A percentile compares a stretch with the other conserved stretches of the same genome.
Evolutionary conservation across 2,888 invertebrate genomes (phyloP).

Genomic region (Cancer borealis): DNA sequence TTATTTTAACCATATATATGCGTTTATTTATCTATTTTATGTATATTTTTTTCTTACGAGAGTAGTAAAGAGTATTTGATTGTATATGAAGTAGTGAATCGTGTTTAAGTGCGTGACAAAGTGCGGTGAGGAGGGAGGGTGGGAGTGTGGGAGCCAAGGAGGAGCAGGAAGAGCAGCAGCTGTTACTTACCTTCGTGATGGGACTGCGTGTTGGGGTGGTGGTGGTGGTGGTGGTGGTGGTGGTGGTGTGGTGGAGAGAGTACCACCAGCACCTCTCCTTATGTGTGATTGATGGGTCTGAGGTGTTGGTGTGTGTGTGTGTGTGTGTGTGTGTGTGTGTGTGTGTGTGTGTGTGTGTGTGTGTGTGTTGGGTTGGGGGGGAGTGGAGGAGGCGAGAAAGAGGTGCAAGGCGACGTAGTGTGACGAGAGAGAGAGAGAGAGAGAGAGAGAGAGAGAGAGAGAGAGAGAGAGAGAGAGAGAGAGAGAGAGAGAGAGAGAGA

Average conservation of each 20-base stretch:
- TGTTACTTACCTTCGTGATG: conserved; percentile 3
- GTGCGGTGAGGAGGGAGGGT: too few relatives aligned
- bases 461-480: neutral
- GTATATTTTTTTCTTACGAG: too few relatives aligned
- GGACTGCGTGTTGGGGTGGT: neutral
- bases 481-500: neutral
- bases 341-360: neutral
- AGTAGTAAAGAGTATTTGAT: too few relatives aligned
- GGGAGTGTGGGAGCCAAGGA: neutral
- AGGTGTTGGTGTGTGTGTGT: neutral
- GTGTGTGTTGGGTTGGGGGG: neutral
- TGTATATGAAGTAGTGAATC: too few relatives aligned
- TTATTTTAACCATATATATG: too few relatives aligned
- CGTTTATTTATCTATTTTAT: too few relatives aligned
- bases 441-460: neutral
- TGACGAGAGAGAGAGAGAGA: conserved; percentile 1
- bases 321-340: neutral
- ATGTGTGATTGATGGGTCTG: neutral
- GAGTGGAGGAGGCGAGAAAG: neutral
- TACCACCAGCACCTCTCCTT: neutral
- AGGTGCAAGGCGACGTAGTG: neutral
- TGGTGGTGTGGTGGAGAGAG: neutral
- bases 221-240: neutral
- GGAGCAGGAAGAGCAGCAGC: neutral
- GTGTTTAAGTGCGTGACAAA: too few relatives aligned